These are phyloP conservation scores for Plecotus auritus DNA, from an alignment of 2,113 vertebrate species.

Conservation along the genomic window DNA sequence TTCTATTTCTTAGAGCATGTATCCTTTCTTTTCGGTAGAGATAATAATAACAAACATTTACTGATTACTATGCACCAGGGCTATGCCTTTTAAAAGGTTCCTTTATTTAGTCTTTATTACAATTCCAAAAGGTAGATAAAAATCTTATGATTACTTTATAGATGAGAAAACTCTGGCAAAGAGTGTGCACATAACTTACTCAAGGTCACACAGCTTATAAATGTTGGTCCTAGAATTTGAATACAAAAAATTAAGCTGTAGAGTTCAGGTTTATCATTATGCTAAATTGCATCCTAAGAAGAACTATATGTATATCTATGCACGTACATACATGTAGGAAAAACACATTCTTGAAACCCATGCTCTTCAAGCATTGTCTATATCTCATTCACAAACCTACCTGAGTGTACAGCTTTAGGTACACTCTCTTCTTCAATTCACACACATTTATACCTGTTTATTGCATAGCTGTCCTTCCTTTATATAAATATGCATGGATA, in stretches of 20 bases:
- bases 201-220: background rate
- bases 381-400: background rate
- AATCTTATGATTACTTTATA: background rate
- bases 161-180: background rate
- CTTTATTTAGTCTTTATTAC: background rate
- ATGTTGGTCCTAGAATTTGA: background rate
- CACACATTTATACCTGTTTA: background rate
- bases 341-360: background rate
- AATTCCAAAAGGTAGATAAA: background rate
- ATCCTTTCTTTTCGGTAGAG: background rate
- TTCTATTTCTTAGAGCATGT: background rate
- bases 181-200: background rate
- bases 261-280: background rate
- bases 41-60: background rate
- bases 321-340: background rate
- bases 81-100: background rate
- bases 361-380: background rate
- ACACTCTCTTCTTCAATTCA: background rate
- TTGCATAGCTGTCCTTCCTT: background rate
- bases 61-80: background rate
- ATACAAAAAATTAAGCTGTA: background rate
- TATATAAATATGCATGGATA: background rate
- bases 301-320: background rate
- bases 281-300: background rate
- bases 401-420: background rate